Percentiles rank a stretch among this genome's conserved stretches.
Conservation (phyloP, 2,797 vertebrate genomes). For the Syndactyla subalaris region DNA sequence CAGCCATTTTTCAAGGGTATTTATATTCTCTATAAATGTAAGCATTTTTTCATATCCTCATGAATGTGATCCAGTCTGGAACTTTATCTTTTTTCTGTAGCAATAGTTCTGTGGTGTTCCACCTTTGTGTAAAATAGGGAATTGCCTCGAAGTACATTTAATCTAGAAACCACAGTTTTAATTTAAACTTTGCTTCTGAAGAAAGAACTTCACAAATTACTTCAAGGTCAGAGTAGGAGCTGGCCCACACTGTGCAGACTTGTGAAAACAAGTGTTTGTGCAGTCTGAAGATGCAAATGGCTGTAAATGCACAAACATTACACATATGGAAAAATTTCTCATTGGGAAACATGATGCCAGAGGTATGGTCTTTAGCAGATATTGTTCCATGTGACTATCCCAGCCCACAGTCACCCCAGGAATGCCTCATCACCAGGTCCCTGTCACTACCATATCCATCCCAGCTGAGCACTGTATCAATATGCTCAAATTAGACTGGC, state of each 20-base stretch:
- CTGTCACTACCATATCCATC: not conserved
- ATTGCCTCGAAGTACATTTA: not conserved
- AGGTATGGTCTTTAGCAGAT: not conserved
- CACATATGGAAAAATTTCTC: not conserved
- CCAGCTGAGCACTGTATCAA: fast-evolving
- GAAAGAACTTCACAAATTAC: not conserved
- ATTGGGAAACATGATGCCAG: fast-evolving
- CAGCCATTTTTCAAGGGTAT: not conserved
- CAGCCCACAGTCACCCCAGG: not conserved
- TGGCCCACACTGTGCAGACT: not conserved
- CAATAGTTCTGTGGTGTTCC: not conserved
- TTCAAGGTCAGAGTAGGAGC: not conserved
- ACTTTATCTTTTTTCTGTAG: not conserved
- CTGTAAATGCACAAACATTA: not conserved
- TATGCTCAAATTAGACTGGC: not conserved
- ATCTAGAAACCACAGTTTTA: conserved; percentile 12
- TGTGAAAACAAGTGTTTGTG: conserved; percentile 1
- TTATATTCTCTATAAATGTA: not conserved
- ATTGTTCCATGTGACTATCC: not conserved
- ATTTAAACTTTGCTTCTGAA: conserved; percentile 9
- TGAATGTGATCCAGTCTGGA: not conserved
- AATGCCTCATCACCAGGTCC: not conserved
- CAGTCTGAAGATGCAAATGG: not conserved
- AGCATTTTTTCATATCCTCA: not conserved
- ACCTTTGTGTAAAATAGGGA: not conserved